Base-by-base conservation (phyloP, 2,113 vertebrate species). In the Cyprinodon variegatus region DNA sequence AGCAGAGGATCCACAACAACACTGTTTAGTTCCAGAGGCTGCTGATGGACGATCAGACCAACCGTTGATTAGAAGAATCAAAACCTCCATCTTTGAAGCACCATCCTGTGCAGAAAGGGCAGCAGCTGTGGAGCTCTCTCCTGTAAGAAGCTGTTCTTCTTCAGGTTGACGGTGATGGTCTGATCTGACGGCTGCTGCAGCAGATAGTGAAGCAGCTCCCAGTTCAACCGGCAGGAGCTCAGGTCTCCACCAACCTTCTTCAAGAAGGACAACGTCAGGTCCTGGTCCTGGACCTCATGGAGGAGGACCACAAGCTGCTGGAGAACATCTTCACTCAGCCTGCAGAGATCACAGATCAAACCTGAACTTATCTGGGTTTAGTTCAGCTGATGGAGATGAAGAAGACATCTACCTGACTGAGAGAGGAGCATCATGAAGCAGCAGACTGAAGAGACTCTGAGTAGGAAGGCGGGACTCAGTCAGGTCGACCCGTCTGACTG, bases 121-220 rank as follows among this genome's bases (percentile, higher is more conserved):
- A 81, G 64, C 64, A 85, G 75, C 50, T 7, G 63, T 37, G 78
- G 29, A 65, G 74, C 3, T 0, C 20, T 71, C 48, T 72, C 3
- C 50, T 82, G 63, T 59, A 82, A 37, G 60, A 78, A 69, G 0
- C 2, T 8, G 72, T 78, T 76, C 61, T 72, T 78, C 72, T 46
- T 82, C 83, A 78, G 20, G 72, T 72, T 0, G 64, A 85, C 76
- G 40, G 79, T 82, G 65, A 85, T 11, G 61, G 14, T 65, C 38
- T 66, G 79, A 81, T 22, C 36, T 4, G 78, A 65, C 1, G 41
- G 0, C 50, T 72, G 10, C 39, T 72, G 72, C 64, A 85, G 79
- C 65, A 85, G 61, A 59, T 37, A 60, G 45, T 63, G 62, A 70
- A 85, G 79, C 8, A 79, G 48, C 68, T 85, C 79, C 83, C 76